phyloP scores from a whole-genome alignment of 2,888 invertebrate species.

The Harpalus rubripes region DNA sequence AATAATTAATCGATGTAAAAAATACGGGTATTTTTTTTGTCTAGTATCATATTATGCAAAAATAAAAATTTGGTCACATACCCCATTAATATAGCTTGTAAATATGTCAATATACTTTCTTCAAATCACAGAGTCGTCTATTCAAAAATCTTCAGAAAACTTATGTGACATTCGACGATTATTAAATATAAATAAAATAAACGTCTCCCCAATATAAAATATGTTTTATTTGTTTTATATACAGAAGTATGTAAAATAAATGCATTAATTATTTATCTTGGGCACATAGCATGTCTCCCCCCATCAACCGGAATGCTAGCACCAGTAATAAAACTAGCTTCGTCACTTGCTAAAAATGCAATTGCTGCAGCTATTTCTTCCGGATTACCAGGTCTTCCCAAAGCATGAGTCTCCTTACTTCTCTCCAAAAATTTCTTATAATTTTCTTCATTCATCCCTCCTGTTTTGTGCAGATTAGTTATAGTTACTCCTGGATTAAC shows the following conservation, averaged over 20 bases:
- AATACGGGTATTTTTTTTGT: too few relatives aligned
- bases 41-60: too few relatives aligned
- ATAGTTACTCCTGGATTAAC: conserved; percentile 97
- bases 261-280: conserved; percentile 82
- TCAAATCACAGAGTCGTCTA: too few relatives aligned
- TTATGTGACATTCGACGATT: too few relatives aligned
- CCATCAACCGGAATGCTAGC: conserved; percentile 95
- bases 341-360: conserved; percentile 93
- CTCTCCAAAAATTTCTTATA: conserved; percentile 92
- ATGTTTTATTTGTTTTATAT: conserved; percentile 29
- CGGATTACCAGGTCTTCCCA: conserved; percentile 91
- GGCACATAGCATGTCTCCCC: conserved; percentile 96
- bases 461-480: conserved; percentile 92
- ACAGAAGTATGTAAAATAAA: conserved; percentile 25
- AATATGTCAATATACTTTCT: too few relatives aligned
- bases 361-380: conserved; percentile 94
- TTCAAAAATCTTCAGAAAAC: too few relatives aligned
- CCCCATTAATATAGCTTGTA: too few relatives aligned
- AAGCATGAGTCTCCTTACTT: conserved; percentile 92
- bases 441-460: conserved; percentile 90
- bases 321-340: conserved; percentile 94
- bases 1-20: too few relatives aligned
- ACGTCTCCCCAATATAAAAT: conserved; percentile 3
- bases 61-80: too few relatives aligned
- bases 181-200: neutral